Evolutionary conservation across 2,888 invertebrate genomes (phyloP), one percentile per base, ranked within the genome.

Genomic region (Sinopyrophorus schimmeli): DNA sequence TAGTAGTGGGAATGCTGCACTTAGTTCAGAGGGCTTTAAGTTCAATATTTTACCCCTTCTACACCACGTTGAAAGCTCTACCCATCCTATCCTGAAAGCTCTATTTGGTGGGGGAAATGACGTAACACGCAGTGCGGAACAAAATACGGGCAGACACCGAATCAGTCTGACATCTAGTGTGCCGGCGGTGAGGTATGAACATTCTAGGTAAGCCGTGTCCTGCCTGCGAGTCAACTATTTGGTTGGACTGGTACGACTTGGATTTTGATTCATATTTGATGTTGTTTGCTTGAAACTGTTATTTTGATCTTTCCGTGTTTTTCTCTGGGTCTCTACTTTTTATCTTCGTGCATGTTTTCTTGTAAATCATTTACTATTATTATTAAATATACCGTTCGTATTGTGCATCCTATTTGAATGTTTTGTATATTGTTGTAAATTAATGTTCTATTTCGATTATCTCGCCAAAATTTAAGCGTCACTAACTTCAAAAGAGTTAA

Each of bases 111-210:
- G 63, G 65, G 63, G 57, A 51, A 51, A 68, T 74, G 71, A 74
- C 74, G 74, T 73, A 69, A 65, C 69, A 68, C 66, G 69, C 70
- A 68, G 71, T 73, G 72, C 73, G 72, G 73, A 73, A 72, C 71
- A 72, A 72, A 72, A 71, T 68, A 70, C 67, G 63, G 63, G 62
- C 69, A 67, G 58, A 62, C 60, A 60, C 60, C 63, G 61, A 59
- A 68, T 64, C 71, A 71, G 71, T 71, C 70, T 66, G 72, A 72
- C 72, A 73, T 73, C 72, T 73, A 70, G 71, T 72, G 73, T 72
- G 69, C 67, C 63, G 63, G 68, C 64, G 72, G 70, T 66, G 71
- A 73, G 73, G 72, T 72, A 74, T 74, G 74, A 74, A 74, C 72
- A 73, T 73, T 70, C 68, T 74, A 74, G 74, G 74, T 74, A 74